These are phyloP conservation scores for Melanogrammus aeglefinus DNA, from an alignment of 2,797 vertebrate genomes.

Conservation along the genomic window DNA sequence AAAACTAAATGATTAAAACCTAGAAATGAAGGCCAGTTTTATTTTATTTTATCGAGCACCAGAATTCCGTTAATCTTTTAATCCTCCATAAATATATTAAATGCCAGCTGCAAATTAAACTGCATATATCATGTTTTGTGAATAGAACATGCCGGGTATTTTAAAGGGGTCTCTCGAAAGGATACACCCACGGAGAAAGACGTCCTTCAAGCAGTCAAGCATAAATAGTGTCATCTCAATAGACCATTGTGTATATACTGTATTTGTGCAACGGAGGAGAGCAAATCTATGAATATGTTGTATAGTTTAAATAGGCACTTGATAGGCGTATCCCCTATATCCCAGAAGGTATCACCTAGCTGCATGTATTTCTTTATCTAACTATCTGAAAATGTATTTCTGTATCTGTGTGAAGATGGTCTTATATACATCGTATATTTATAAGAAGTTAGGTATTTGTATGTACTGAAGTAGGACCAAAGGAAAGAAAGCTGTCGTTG, in stretches of 20 bases:
- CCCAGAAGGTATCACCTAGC: conserved; percentile 62
- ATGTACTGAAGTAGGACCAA: conserved; percentile 56
- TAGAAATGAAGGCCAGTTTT: conserved; percentile 11
- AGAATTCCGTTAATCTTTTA: conserved; percentile 48
- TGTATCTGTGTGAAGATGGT: conserved; percentile 65
- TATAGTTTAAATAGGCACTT: conserved; percentile 82
- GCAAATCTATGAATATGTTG: conserved; percentile 75
- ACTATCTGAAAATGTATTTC: conserved; percentile 63
- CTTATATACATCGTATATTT: conserved; percentile 69
- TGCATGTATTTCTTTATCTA: conserved; percentile 66
- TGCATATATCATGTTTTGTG: conserved; percentile 62
- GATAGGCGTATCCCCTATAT: conserved; percentile 73
- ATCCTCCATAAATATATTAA: conserved; percentile 58
- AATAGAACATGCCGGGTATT: conserved; percentile 68
- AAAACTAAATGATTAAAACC: conserved; percentile 1
- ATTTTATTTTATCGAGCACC: neutral
- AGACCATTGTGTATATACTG: conserved; percentile 73
- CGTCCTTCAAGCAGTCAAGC: conserved; percentile 57
- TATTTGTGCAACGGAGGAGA: conserved; percentile 75
- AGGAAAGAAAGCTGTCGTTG: conserved; percentile 52
- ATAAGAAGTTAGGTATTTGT: conserved; percentile 65
- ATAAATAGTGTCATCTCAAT: conserved; percentile 72
- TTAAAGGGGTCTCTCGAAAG: conserved; percentile 74
- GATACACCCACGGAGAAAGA: conserved; percentile 60
- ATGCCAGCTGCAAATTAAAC: conserved; percentile 59